phyloP scores from a whole-genome alignment of 2,797 vertebrate species.

The Clarias laeviceps region DNA sequence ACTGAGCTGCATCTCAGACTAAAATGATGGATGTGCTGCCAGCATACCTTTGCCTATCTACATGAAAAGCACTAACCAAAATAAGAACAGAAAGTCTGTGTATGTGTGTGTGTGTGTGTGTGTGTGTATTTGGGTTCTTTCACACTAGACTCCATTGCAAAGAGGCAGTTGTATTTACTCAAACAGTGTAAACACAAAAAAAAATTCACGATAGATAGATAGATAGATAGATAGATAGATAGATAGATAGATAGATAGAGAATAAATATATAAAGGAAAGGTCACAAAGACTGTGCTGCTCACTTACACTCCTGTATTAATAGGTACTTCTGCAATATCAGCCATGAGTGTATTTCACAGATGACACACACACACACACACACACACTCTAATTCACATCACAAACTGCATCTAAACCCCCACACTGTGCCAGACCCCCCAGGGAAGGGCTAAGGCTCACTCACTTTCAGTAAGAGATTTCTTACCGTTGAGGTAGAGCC shows the following conservation, averaged over 20 bases:
- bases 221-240: background rate
- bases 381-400: constrained; percentile 5
- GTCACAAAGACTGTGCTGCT: constrained; percentile 1
- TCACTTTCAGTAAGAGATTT: background rate
- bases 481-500: background rate
- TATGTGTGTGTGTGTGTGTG: constrained; percentile 12
- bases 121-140: constrained; percentile 5
- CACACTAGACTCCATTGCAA: background rate
- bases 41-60: constrained; percentile 43
- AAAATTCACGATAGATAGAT: background rate
- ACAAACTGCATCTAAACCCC: background rate
- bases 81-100: background rate
- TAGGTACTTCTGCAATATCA: background rate
- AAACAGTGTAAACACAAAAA: background rate
- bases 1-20: constrained; percentile 45
- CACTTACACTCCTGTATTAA: background rate
- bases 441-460: background rate
- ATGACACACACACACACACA: background rate
- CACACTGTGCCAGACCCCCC: background rate
- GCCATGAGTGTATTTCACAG: background rate
- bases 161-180: background rate
- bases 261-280: background rate
- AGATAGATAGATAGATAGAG: background rate
- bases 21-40: constrained; percentile 55
- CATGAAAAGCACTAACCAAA: constrained; percentile 11